Evolutionary conservation across 2,888 invertebrate genomes (phyloP), one percentile per base, ranked within the genome.

Genomic region (Achlya flavicornis): DNA sequence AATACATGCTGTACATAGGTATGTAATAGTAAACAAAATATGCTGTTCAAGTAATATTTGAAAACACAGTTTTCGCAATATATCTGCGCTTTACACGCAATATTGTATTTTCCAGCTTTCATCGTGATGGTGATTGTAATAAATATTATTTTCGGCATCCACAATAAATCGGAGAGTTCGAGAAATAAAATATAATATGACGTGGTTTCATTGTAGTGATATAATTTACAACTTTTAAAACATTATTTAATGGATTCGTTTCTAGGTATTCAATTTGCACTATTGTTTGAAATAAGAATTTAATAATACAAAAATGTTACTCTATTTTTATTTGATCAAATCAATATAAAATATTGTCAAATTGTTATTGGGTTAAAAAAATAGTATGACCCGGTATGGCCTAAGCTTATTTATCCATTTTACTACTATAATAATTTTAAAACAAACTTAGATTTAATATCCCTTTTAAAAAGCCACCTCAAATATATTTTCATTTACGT

Each of bases 101-200:
- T 53, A 53, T 53, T 19, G 19, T 53, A 53, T 53, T 53, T 53
- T 53, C 19, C 53, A 53, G 19, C 53, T n/a, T 53, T 53, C 53
- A 53, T 6, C 53, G 53, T 19, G 19, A 53, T 53, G 53, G 19
- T 53, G 53, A 53, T 53, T 53, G 53, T 53, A 53, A 53, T 53
- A 53, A 53, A 19, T 19, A 3, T 10, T 53, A 53, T 53, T 53
- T 53, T n/a, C 53, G 19, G 53, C 16, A 10, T 53, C 14, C n/a
- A 53, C 53, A 53, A 53, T 53, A 53, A 53, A 53, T 53, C n/a
- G 19, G 10, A 19, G 19, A 53, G 10, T 53, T 19, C 4, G 16
- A 4, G 48, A 48, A 48, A 48, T 16, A 53, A 53, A 53, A 10
- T 10, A 53, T 53, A 53, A 53, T 53, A 19, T 10, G 53, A 53